phyloP scores from a whole-genome alignment of 2,888 invertebrate species.

The Luperina testacea region DNA sequence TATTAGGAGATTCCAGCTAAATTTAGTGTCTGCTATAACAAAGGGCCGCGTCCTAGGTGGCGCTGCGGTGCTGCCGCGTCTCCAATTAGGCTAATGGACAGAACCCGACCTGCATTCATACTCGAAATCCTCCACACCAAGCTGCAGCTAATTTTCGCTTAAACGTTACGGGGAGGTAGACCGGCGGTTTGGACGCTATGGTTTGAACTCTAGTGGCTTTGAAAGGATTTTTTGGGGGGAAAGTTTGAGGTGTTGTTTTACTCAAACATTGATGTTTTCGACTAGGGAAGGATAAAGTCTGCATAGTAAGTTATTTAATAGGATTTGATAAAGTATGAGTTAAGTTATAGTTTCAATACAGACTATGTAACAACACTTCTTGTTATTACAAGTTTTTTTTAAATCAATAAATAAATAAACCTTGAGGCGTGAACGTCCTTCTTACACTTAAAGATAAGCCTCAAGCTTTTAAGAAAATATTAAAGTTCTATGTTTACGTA shows the following conservation, averaged over 20 bases:
- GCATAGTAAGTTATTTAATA: background rate
- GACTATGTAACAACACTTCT: background rate
- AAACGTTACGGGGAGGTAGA: constrained; percentile 76
- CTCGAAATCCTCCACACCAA: constrained; percentile 88
- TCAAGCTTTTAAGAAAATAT: too few relatives aligned
- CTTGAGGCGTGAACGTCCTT: background rate
- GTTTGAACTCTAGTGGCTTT: constrained; percentile 29
- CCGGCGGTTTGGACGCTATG: constrained; percentile 69
- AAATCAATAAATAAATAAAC: too few relatives aligned
- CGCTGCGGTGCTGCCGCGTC: constrained; percentile 74
- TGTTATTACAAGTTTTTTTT: background rate
- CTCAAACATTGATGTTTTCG: background rate
- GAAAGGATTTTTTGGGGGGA: background rate
- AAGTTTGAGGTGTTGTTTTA: background rate
- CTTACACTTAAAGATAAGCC: background rate
- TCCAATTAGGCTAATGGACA: constrained; percentile 91
- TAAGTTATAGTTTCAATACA: background rate
- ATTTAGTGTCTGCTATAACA: constrained; percentile 76
- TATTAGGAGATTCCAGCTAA: constrained; percentile 65
- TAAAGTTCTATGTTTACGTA: background rate
- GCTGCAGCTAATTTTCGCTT: constrained; percentile 89
- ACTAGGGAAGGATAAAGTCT: background rate
- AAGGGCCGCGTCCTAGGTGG: constrained; percentile 77
- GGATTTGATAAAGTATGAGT: background rate
- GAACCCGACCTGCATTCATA: constrained; percentile 88